These are phyloP conservation scores for Acholoe squamosa DNA, from an alignment of 2,888 invertebrate species.

Conservation along the genomic window DNA sequence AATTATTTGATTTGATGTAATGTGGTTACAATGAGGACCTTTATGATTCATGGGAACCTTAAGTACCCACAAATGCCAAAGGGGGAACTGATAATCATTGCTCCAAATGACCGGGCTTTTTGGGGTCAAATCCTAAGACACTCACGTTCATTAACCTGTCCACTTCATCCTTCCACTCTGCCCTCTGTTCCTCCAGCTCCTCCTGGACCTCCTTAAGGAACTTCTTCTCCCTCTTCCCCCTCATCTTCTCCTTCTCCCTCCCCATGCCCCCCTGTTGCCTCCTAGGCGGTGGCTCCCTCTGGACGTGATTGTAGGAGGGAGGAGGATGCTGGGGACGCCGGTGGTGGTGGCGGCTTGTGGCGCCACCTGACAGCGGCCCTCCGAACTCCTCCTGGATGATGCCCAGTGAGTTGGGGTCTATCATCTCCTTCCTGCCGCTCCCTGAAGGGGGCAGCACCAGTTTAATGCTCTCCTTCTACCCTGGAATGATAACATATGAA, in stretches of 20 bases:
- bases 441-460: constrained; percentile 21
- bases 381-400: constrained; percentile 59
- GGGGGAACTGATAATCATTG: too few relatives aligned
- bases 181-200: constrained; percentile 69
- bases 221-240: constrained; percentile 58
- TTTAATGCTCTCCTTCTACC: neutral
- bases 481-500: neutral
- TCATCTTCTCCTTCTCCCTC: constrained; percentile 31
- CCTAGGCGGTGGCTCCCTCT: constrained; percentile 10
- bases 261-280: neutral
- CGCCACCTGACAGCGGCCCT: neutral
- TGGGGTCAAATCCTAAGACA: too few relatives aligned
- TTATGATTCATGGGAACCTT: too few relatives aligned
- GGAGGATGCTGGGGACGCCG: neutral
- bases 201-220: constrained; percentile 70
- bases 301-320: neutral
- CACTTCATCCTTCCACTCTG: constrained; percentile 69
- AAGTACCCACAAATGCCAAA: too few relatives aligned
- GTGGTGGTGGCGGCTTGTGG: neutral
- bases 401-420: constrained; percentile 42
- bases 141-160: constrained; percentile 56
- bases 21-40: too few relatives aligned
- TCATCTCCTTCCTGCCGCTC: neutral
- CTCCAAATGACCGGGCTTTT: too few relatives aligned
- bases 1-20: too few relatives aligned